Evolutionary conservation across 64 coral and sea anemone genomes (phyloP).

Genomic region (Catalaphyllia jardinei): DNA sequence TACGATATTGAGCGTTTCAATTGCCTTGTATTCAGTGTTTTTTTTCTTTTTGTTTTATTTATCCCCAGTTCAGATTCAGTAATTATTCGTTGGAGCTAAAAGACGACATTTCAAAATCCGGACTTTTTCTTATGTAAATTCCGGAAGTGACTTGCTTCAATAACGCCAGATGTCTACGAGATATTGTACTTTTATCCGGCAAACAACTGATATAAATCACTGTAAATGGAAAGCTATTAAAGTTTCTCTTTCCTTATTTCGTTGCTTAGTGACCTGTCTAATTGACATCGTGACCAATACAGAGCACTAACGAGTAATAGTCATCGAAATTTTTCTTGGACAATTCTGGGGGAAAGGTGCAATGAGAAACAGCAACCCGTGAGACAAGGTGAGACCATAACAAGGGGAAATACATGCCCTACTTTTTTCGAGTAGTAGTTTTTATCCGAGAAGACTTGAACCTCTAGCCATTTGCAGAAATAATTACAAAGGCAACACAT

Average conservation of each 20-base stretch:
- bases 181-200: background rate
- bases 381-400: too few species aligned
- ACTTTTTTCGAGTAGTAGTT: too few species aligned
- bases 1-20: background rate
- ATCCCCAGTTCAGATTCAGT: background rate
- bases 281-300: background rate
- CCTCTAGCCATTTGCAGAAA: too few species aligned
- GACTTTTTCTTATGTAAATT: background rate
- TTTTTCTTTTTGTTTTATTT: background rate
- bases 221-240: conserved; percentile 11
- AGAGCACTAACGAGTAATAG: background rate
- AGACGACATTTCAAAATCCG: background rate
- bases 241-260: background rate
- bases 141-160: background rate
- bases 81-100: too few species aligned
- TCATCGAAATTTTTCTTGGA: too few species aligned
- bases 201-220: background rate
- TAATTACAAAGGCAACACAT: too few species aligned
- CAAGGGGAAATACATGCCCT: too few species aligned
- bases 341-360: too few species aligned
- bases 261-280: background rate
- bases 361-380: too few species aligned
- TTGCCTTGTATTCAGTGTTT: background rate
- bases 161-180: background rate
- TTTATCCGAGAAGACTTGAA: too few species aligned